Conservation (phyloP, 2,113 vertebrate genomes). For the Agapornis roseicollis region DNA sequence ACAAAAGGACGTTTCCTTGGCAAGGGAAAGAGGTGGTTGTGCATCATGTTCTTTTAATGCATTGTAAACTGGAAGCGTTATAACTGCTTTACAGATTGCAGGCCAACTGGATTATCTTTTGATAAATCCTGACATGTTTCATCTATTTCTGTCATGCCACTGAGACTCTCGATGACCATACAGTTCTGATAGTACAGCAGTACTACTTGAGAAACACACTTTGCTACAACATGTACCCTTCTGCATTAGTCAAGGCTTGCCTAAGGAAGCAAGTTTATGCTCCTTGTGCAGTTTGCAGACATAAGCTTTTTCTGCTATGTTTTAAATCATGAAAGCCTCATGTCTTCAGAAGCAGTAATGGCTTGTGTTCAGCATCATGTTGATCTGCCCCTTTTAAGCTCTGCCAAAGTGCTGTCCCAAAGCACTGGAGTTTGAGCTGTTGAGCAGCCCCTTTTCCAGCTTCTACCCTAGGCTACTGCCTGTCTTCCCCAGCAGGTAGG, state of each 20-base stretch:
- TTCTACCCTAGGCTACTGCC: background rate
- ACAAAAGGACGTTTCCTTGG: background rate
- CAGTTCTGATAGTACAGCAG: background rate
- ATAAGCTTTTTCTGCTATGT: background rate
- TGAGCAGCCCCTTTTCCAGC: background rate
- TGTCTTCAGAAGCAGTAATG: background rate
- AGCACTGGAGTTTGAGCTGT: background rate
- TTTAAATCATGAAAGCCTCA: background rate
- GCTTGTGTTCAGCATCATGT: fast-evolving
- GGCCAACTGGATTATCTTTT: background rate
- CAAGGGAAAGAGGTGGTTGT: background rate
- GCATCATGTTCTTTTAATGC: background rate
- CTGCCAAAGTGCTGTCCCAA: background rate
- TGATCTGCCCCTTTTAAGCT: background rate
- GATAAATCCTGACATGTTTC: background rate
- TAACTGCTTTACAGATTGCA: background rate
- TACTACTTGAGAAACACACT: background rate
- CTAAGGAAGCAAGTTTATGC: background rate
- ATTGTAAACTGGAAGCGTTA: background rate
- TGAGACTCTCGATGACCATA: background rate
- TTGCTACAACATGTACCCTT: background rate
- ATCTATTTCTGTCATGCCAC: background rate
- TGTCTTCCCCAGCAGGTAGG: background rate
- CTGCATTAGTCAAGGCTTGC: background rate
- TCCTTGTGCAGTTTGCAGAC: background rate